phyloP scores from a whole-genome alignment of 2,888 invertebrate genomes.

The Polydrusus pterygomalis region DNA sequence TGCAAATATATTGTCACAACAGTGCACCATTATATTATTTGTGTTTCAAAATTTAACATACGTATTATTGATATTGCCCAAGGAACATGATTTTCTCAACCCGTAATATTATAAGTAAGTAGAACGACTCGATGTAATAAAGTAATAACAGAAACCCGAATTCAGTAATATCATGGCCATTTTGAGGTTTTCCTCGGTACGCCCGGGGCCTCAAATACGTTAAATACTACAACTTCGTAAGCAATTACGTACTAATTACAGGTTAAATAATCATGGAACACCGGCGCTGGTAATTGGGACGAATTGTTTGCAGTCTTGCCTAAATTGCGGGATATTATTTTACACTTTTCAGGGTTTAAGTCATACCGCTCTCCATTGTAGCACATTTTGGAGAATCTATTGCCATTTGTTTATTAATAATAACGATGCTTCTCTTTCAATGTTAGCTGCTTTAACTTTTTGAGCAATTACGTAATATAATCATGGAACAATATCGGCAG shows the following conservation, averaged over 20 bases:
- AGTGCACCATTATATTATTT: too few relatives aligned
- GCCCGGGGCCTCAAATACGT: conserved; percentile 42
- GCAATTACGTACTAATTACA: conserved; percentile 47
- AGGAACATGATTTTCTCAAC: not conserved
- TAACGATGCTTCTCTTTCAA: too few relatives aligned
- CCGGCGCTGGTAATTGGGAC: conserved; percentile 20
- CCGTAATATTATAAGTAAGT: not conserved
- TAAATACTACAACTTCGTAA: conserved; percentile 42
- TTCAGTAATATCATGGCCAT: conserved; percentile 34
- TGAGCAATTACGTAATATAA: too few relatives aligned
- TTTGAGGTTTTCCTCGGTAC: conserved; percentile 30
- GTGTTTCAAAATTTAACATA: too few relatives aligned
- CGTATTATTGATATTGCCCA: too few relatives aligned
- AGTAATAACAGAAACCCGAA: conserved; percentile 32
- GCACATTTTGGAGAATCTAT: too few relatives aligned
- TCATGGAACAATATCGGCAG: too few relatives aligned
- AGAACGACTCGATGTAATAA: not conserved
- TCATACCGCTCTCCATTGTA: not conserved
- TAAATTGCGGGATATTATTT: conserved; percentile 19
- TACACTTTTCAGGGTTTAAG: not conserved
- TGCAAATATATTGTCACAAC: too few relatives aligned
- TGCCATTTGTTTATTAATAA: too few relatives aligned
- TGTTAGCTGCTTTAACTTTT: too few relatives aligned
- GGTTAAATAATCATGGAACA: conserved; percentile 42
- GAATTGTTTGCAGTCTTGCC: conserved; percentile 28